Conservation (phyloP, 2,888 invertebrate genomes). For the Epicampocera succincta region DNA sequence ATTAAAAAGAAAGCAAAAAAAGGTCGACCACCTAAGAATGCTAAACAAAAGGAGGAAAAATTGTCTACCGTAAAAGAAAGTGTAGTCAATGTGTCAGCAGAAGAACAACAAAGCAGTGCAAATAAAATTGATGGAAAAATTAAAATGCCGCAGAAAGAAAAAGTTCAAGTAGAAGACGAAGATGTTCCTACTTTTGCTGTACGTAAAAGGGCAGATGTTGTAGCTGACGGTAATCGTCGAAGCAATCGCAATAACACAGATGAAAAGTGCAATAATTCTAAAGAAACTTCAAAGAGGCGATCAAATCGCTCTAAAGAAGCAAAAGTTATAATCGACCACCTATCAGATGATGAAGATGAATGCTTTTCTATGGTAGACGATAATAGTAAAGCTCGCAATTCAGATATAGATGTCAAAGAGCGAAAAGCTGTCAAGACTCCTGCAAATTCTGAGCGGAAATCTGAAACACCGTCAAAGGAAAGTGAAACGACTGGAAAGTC, state of each 20-base stretch:
- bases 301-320: slow-evolving; percentile 76
- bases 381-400: slow-evolving; percentile 69
- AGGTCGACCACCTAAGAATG: slow-evolving; percentile 74
- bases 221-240: slow-evolving; percentile 78
- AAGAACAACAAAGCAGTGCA: slow-evolving; percentile 65
- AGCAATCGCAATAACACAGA: slow-evolving; percentile 77
- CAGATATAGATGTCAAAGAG: slow-evolving; percentile 70
- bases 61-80: slow-evolving; percentile 75
- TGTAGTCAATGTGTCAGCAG: slow-evolving; percentile 70
- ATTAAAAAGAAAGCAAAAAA: slow-evolving; percentile 70
- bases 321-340: slow-evolving; percentile 71
- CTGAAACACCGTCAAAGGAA: slow-evolving; percentile 73
- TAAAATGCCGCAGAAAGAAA: slow-evolving; percentile 14
- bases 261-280: slow-evolving; percentile 73
- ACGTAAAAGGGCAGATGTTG: slow-evolving; percentile 83
- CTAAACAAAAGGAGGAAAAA: slow-evolving; percentile 76
- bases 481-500: slow-evolving; percentile 71
- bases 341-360: slow-evolving; percentile 74
- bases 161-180: slow-evolving; percentile 2
- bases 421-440: slow-evolving; percentile 66
- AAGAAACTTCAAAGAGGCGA: slow-evolving; percentile 77
- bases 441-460: slow-evolving; percentile 64
- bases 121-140: slow-evolving; percentile 20
- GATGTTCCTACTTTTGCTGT: slow-evolving; percentile 82
- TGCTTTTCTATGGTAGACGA: slow-evolving; percentile 75